phyloP scores from a whole-genome alignment of 1,140 invertebrate species.

The Trissolcus basalis region DNA sequence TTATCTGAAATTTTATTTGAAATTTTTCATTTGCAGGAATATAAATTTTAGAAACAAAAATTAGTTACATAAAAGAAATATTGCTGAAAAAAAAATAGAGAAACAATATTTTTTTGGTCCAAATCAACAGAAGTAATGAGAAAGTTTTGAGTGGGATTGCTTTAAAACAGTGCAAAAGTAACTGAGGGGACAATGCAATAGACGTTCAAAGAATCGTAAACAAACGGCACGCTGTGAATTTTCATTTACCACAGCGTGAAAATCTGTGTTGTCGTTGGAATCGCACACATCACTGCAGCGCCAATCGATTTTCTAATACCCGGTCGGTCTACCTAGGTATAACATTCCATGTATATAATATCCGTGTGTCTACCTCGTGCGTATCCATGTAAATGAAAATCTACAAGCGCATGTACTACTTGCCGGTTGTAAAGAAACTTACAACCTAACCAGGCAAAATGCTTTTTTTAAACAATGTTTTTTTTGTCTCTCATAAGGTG shows the following conservation, averaged over 20 bases:
- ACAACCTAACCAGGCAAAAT: neutral
- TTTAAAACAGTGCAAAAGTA: slow-evolving; percentile 4
- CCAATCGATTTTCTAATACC: slow-evolving; percentile 58
- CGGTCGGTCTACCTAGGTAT: slow-evolving; percentile 49
- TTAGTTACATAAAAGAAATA: no score
- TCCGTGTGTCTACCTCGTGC: slow-evolving; percentile 53
- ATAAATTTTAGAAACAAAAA: no score
- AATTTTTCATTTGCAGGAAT: no score
- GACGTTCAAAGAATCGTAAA: slow-evolving; percentile 22
- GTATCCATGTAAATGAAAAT: slow-evolving; percentile 58
- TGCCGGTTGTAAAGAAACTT: slow-evolving; percentile 3
- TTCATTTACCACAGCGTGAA: slow-evolving; percentile 24
- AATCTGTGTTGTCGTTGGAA: slow-evolving; percentile 26
- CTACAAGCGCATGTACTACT: slow-evolving; percentile 56
- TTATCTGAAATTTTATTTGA: no score
- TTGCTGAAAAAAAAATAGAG: no score
- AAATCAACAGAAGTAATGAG: neutral
- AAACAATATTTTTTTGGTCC: neutral
- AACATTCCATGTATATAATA: slow-evolving; percentile 59
- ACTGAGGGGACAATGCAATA: slow-evolving; percentile 8
- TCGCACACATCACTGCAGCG: slow-evolving; percentile 23
- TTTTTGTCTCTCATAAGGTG: no score
- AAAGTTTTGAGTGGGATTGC: slow-evolving; percentile 7
- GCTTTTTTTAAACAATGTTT: slow-evolving; percentile 11
- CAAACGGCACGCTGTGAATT: slow-evolving; percentile 37